These are phyloP conservation scores for Sinonovacula constricta DNA, from an alignment of 1,140 invertebrate species.

Conservation along the genomic window DNA sequence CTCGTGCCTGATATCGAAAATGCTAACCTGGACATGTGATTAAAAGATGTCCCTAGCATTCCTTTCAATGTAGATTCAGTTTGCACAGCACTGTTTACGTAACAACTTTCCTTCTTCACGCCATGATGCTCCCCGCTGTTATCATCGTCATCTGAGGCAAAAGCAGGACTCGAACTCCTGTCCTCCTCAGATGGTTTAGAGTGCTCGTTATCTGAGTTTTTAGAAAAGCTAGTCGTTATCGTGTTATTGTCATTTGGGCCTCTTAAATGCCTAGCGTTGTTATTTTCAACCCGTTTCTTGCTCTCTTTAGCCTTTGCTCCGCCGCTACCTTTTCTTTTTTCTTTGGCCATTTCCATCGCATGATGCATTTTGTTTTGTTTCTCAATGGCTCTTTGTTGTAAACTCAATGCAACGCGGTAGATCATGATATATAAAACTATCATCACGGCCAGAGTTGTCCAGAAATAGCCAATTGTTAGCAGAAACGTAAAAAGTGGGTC, in stretches of 20 bases:
- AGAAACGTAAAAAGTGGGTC: conserved; percentile 98
- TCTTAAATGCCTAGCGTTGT: conserved; percentile 50
- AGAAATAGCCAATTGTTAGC: conserved; percentile 99
- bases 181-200: conserved; percentile 83
- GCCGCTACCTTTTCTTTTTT: conserved; percentile 32
- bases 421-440: conserved; percentile 93
- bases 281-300: conserved; percentile 56
- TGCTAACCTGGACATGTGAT: conserved; percentile 59
- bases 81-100: conserved; percentile 71
- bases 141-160: conserved; percentile 94
- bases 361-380: conserved; percentile 81
- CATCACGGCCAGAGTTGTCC: conserved; percentile 87
- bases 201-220: conserved; percentile 70
- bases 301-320: conserved; percentile 48
- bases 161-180: conserved; percentile 91
- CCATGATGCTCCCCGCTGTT: conserved; percentile 74
- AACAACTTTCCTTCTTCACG: conserved; percentile 55
- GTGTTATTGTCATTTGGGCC: conserved; percentile 55
- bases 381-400: conserved; percentile 96
- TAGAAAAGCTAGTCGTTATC: conserved; percentile 69
- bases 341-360: conserved; percentile 66
- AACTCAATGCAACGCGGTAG: conserved; percentile 98
- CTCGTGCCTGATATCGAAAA: conserved; percentile 59
- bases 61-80: conserved; percentile 65
- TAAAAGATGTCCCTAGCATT: conserved; percentile 58